phyloP scores from a whole-genome alignment of 2,888 invertebrate genomes.

The Cephus pulcher region DNA sequence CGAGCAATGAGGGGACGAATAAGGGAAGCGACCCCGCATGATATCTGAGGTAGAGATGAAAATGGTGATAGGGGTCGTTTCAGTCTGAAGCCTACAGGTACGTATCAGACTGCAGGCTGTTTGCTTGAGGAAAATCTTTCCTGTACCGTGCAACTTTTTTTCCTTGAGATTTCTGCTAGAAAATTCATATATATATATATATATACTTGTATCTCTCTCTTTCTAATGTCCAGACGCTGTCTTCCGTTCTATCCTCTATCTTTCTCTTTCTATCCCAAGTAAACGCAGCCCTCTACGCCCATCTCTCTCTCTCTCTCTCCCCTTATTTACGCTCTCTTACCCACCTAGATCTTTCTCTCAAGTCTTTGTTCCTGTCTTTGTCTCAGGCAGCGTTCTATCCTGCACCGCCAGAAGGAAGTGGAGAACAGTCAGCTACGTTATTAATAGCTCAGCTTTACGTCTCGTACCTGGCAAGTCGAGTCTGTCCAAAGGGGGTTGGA shows the following conservation, averaged over 20 bases:
- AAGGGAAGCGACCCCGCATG: too few relatives aligned
- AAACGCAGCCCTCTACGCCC: too few relatives aligned
- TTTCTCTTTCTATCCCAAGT: too few relatives aligned
- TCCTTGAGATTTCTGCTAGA: conserved; percentile 22
- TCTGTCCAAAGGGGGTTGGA: neutral
- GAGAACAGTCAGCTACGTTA: conserved; percentile 2
- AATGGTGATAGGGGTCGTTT: too few relatives aligned
- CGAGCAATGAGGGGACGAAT: too few relatives aligned
- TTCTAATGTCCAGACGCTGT: neutral
- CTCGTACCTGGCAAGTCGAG: neutral
- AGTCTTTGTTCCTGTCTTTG: conserved; percentile 10
- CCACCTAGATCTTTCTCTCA: neutral
- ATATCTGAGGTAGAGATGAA: too few relatives aligned
- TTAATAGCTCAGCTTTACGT: conserved; percentile 15
- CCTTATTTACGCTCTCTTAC: neutral
- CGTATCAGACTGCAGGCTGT: too few relatives aligned
- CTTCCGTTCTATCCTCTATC: neutral
- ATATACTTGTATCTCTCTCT: neutral
- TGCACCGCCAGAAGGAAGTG: conserved; percentile 1
- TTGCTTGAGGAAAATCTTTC: too few relatives aligned
- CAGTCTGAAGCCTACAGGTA: too few relatives aligned
- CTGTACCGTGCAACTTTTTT: too few relatives aligned
- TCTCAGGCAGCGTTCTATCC: neutral
- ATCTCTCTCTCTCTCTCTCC: neutral
- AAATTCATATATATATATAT: conserved; percentile 20